phyloP scores from a whole-genome alignment of 1,140 invertebrate genomes.

The Thrips palmi region DNA sequence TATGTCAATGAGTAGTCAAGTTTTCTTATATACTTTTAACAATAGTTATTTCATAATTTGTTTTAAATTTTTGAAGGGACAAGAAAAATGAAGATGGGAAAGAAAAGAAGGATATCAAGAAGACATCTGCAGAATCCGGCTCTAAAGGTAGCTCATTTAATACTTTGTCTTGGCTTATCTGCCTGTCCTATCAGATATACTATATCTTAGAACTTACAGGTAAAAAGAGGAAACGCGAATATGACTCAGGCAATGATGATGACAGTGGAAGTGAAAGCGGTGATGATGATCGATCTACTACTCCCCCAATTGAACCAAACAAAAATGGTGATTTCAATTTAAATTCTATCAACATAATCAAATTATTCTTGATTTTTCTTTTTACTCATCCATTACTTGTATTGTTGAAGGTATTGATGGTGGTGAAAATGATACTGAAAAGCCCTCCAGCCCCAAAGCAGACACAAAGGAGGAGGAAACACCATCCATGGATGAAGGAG shows the following conservation, averaged over 20 bases:
- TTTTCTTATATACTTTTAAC: too few species aligned
- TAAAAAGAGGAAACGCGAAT: constrained; percentile 16
- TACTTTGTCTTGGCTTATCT: too few species aligned
- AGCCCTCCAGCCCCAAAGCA: constrained; percentile 16
- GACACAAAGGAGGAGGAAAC: constrained; percentile 11
- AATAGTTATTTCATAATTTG: too few species aligned
- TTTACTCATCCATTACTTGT: background rate
- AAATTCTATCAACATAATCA: too few species aligned
- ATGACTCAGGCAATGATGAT: constrained; percentile 24
- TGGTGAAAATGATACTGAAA: constrained; percentile 11
- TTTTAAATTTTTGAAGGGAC: too few species aligned
- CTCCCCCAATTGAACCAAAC: background rate
- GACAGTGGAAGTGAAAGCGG: constrained; percentile 16
- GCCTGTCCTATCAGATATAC: too few species aligned
- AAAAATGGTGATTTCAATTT: constrained; percentile 2
- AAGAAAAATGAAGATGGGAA: too few species aligned
- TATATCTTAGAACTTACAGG: too few species aligned
- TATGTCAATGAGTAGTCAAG: too few species aligned
- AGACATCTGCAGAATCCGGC: too few species aligned
- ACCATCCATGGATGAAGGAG: constrained; percentile 13
- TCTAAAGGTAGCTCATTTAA: too few species aligned
- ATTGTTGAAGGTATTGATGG: constrained; percentile 10
- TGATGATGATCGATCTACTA: constrained; percentile 26
- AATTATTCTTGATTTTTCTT: background rate
- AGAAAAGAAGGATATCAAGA: too few species aligned